Conservation (phyloP, 2,888 invertebrate genomes). For the Volucella zonaria region DNA sequence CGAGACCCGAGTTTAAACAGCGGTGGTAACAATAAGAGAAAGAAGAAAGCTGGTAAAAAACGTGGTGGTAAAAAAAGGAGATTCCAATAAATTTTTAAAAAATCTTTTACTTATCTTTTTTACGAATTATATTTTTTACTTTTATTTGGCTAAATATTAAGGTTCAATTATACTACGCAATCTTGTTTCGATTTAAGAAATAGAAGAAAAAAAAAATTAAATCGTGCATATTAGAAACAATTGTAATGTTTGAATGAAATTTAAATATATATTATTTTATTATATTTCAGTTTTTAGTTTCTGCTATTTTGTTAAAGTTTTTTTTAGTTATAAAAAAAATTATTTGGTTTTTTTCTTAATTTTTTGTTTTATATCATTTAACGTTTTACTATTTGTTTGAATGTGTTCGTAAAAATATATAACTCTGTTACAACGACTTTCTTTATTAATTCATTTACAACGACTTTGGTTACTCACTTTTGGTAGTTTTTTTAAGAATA, state of each 20-base stretch:
- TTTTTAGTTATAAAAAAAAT: conserved; percentile 55
- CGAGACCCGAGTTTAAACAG: conserved; percentile 80
- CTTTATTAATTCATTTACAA: conserved; percentile 46
- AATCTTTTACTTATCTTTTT: conserved; percentile 3
- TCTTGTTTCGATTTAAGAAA: conserved; percentile 26
- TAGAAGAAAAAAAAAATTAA: conserved; percentile 38
- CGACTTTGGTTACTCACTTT: conserved; percentile 51
- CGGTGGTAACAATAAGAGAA: conserved; percentile 83
- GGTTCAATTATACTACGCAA: not conserved
- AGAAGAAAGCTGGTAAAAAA: conserved; percentile 80
- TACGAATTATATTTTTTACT: not conserved
- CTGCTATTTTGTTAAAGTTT: conserved; percentile 46
- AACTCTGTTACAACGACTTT: conserved; percentile 2
- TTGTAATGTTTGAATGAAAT: conserved; percentile 72
- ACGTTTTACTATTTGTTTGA: conserved; percentile 3
- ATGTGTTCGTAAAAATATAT: conserved; percentile 13
- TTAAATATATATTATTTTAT: conserved; percentile 51
- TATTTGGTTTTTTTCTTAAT: not conserved
- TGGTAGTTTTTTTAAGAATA: conserved; percentile 3
- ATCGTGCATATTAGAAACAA: conserved; percentile 18
- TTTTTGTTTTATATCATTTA: conserved; percentile 11
- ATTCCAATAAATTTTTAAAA: conserved; percentile 79
- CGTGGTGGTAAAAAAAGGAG: conserved; percentile 84
- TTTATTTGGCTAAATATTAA: not conserved
- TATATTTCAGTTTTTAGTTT: conserved; percentile 26